These are phyloP conservation scores for Drosophila testacea DNA, from an alignment of 2,888 invertebrate genomes.

Conservation along the genomic window DNA sequence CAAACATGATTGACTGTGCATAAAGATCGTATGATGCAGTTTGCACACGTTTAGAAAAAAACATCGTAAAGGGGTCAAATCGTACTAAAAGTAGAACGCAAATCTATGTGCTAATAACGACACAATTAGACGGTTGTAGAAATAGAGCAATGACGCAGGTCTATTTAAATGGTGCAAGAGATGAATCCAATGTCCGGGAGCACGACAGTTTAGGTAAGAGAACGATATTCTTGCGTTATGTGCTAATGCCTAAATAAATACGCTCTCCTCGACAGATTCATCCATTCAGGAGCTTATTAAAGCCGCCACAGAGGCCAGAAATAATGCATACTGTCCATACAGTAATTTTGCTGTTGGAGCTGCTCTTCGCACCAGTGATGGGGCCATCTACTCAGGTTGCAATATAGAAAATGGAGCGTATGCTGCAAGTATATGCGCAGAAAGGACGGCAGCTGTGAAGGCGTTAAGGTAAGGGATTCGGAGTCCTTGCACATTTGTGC, in stretches of 20 bases:
- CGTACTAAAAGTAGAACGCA: conserved; percentile 41
- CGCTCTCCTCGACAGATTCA: conserved; percentile 85
- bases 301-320: conserved; percentile 88
- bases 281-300: conserved; percentile 88
- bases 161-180: conserved; percentile 76
- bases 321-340: conserved; percentile 92
- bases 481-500: neutral
- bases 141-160: conserved; percentile 65
- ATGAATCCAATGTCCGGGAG: conserved; percentile 73
- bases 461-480: conserved; percentile 85
- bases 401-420: conserved; percentile 96
- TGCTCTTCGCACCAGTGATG: conserved; percentile 90
- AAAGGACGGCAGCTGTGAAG: conserved; percentile 92
- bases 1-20: neutral
- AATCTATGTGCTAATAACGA: conserved; percentile 12
- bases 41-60: neutral
- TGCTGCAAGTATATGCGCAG: conserved; percentile 94
- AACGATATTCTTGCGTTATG: neutral
- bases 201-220: conserved; percentile 75
- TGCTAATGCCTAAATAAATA: neutral
- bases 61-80: conserved; percentile 24
- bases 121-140: conserved; percentile 30
- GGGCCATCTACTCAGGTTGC: conserved; percentile 90
- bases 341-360: conserved; percentile 96
- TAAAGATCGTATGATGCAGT: neutral